Evolutionary conservation across 2,797 vertebrate genomes (phyloP).

Genomic region (Tragopan temminckii): DNA sequence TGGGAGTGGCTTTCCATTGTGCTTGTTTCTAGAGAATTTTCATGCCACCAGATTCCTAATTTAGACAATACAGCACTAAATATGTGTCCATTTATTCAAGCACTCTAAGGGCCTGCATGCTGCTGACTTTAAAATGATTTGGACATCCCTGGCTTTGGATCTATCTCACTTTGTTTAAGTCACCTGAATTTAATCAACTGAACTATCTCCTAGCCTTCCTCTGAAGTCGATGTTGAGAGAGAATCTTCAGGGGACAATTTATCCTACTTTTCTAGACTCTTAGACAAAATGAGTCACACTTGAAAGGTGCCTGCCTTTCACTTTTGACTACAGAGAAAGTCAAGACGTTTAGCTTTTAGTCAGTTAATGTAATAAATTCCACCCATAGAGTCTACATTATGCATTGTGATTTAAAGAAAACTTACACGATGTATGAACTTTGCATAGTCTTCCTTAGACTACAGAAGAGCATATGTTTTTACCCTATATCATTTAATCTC

Average conservation of each 20-base stretch:
- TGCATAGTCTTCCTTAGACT: background rate
- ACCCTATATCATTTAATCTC: background rate
- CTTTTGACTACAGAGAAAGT: background rate
- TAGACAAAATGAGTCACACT: slow-evolving; percentile 34
- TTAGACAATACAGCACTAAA: background rate
- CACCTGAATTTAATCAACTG: background rate
- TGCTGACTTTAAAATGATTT: background rate
- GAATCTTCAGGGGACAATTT: slow-evolving; percentile 6
- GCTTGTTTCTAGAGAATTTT: background rate
- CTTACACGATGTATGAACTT: background rate
- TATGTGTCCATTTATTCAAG: background rate
- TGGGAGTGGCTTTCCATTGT: background rate
- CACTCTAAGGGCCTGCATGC: background rate
- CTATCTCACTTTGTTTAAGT: background rate
- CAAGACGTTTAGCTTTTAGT: slow-evolving; percentile 3
- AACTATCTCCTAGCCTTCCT: background rate
- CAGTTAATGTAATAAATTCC: slow-evolving; percentile 16
- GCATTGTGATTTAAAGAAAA: background rate
- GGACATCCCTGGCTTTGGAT: background rate
- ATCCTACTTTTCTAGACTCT: background rate
- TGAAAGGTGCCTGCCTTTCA: slow-evolving; percentile 26
- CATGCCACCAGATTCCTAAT: background rate
- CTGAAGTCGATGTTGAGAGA: background rate
- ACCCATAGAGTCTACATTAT: background rate
- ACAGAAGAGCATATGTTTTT: background rate